Base-by-base conservation (phyloP, 2,113 vertebrate genomes). In the Sceloporus undulatus region DNA sequence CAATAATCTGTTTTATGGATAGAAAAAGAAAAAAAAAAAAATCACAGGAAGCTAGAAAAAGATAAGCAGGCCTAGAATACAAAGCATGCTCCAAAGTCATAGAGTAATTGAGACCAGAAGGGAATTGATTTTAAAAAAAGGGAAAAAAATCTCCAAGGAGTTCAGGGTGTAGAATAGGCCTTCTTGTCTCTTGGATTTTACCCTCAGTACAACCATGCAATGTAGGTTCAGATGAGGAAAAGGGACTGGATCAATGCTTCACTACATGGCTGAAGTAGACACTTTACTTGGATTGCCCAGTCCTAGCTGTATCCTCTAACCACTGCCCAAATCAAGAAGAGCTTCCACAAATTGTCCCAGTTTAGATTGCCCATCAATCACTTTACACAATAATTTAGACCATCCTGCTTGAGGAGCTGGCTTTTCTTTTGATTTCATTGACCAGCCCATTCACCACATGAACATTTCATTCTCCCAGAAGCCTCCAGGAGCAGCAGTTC, bases 1-100 rank as follows among this genome's bases (percentile, higher is more conserved):
- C 94, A 88, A 87, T 95, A 95, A 74, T 52, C 94, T 95, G 77
- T 9, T 27, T 38, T 13, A 25, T 13, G 6, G 18, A n/a, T 59
- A 29, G 48, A 0, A 10, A 1, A 54, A n/a, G 21, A 62, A n/a
- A 5, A 3, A 1, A 10, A 1, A 13, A 66, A 75, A n/a, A n/a
- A n/a, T 40, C 23, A 40, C 13, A 18, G 5, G 18, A 34, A 48
- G 77, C 79, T 38, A 42, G 34, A 86, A 14, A 54, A 76, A 7
- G 21, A 16, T 42, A 6, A 42, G 27, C 48, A 79, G 78, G 34
- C n/a, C 66, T 38, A 42, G 38, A 66, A 76, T 71, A 19, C 80
- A 42, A 42, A 40, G 14, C 14, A 40, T 21, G 10, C 65, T 77
- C 56, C 38, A 85, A 59, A 52, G 68, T 6, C 74, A 77, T 48